A percentile compares a stretch with the other conserved stretches of the same genome.
phyloP scores from a whole-genome alignment of 2,888 invertebrate species.

The Cerceris rybyensis region DNA sequence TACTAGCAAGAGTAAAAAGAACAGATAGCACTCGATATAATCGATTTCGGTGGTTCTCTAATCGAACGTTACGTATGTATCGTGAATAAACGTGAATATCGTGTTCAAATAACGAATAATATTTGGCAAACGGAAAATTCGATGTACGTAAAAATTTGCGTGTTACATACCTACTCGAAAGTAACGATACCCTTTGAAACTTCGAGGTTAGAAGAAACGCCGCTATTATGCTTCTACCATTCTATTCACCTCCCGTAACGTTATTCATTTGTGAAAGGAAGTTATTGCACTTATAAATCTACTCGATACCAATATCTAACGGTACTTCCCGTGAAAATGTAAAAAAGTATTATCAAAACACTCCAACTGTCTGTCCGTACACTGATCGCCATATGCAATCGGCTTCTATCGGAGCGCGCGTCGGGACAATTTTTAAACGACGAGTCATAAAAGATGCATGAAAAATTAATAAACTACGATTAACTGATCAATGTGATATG shows the following conservation, averaged over 20 bases:
- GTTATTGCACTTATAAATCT: conserved; percentile 8
- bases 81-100: neutral
- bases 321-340: conserved; percentile 22
- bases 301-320: conserved; percentile 11
- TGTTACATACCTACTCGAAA: conserved; percentile 41
- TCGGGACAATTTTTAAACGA: conserved; percentile 54
- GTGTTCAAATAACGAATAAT: neutral
- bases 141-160: neutral
- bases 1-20: conserved; percentile 31
- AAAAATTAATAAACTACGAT: neutral
- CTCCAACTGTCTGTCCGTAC: conserved; percentile 39
- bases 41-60: conserved; percentile 19
- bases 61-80: neutral
- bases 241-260: conserved; percentile 17
- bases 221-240: conserved; percentile 47
- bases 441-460: neutral
- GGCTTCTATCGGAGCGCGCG: conserved; percentile 49
- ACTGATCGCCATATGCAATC: conserved; percentile 65
- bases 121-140: neutral
- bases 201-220: conserved; percentile 62
- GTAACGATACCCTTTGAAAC: conserved; percentile 20
- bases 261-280: conserved; percentile 14
- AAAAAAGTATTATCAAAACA: conserved; percentile 54
- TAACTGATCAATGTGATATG: neutral
- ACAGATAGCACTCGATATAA: conserved; percentile 28